phyloP scores from a whole-genome alignment of 2,888 invertebrate genomes.

The Leucozona laternaria region DNA sequence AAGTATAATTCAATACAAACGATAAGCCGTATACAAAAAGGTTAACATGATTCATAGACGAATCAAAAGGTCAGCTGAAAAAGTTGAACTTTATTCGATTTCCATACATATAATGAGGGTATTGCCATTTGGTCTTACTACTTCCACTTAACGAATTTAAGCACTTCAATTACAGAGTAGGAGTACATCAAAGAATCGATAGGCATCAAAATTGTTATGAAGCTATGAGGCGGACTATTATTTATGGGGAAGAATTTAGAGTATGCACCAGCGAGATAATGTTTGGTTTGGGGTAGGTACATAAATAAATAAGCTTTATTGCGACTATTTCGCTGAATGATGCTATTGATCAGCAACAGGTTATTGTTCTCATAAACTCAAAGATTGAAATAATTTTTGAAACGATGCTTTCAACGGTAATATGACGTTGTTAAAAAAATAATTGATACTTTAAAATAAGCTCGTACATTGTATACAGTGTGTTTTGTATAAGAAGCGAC shows the following conservation, averaged over 20 bases:
- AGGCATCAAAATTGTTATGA: slow-evolving; percentile 3
- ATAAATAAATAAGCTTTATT: background rate
- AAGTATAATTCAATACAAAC: background rate
- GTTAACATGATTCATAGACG: background rate
- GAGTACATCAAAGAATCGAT: background rate
- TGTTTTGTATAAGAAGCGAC: too few species aligned
- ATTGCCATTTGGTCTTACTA: background rate
- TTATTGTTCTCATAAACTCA: background rate
- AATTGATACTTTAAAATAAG: too few species aligned
- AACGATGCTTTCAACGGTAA: background rate
- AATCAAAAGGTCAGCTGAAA: background rate
- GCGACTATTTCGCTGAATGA: background rate
- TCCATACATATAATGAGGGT: background rate
- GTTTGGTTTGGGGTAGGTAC: background rate
- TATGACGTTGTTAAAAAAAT: background rate
- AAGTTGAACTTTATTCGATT: background rate
- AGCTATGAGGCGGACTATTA: background rate
- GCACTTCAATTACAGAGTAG: background rate
- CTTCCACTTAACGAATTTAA: background rate
- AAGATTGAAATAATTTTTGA: background rate
- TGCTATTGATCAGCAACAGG: background rate
- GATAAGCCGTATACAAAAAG: background rate
- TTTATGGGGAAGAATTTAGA: background rate
- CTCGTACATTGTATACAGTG: too few species aligned
- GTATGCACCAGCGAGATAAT: background rate